Base-by-base conservation (phyloP, 2,888 invertebrate genomes). In the Bugulina stolonifera region DNA sequence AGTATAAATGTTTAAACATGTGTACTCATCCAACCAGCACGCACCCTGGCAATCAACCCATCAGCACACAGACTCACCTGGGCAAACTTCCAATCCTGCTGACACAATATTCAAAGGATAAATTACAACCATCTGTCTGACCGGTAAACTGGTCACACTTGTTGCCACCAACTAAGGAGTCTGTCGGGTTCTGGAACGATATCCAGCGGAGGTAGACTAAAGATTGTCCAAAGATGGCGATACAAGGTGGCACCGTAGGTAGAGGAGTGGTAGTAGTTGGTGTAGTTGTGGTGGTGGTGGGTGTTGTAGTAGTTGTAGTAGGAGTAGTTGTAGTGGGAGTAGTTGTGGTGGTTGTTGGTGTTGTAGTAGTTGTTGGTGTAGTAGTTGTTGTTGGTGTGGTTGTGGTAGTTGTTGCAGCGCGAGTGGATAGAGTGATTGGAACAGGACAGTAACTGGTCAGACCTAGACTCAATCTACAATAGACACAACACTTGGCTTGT, bases 261-360 rank as follows among this genome's bases (percentile, higher is more conserved):
- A 34, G 64, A 10, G 64, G 27, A 14, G 64, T 64, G 25, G 64
- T 64, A 14, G 64, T 32, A 32, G 64, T 25, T 14, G 64, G 64
- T 32, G 34, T 64, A 29, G 64, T 27, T 2, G 64, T 64, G 2
- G 64, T 64, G 1, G 64, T 64, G 10, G 64, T 64, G 25, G 64
- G 29, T 5, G 64, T 64, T 27, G 64, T 64, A 14, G 64, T 27
- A 2, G 64, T 64, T 14, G 64, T 25, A 25, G 71, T 71, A 25
- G 71, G 18, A 10, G 55, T 55, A 10, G 71, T 54, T 5, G 71
- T 54, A 5, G 71, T 22, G 5, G 71, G 54, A 3, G 55, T 71
- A 10, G 55, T 55, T 18, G 71, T 71, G 18, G 71, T 55, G 23
- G 71, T 57, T n/a, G 71, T 71, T 18, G 71, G 54, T 25, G 71